Base-by-base conservation (phyloP, 2,888 invertebrate species). In the Amblyjoppa proteus region DNA sequence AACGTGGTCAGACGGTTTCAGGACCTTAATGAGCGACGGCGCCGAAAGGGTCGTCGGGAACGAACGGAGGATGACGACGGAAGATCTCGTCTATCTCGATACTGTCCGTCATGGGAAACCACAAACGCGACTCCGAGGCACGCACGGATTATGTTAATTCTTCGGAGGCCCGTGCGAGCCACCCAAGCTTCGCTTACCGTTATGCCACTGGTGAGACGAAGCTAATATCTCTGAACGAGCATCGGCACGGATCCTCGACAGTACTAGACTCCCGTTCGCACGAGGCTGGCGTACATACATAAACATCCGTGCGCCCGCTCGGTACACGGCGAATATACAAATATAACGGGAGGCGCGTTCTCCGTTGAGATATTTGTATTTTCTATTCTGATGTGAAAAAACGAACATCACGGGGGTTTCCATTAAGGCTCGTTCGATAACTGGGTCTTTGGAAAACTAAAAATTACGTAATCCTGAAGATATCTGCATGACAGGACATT, bases 121-220 rank as follows among this genome's bases (percentile, higher is more conserved):
- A 58, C n/a, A 31, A 58, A 41, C 25, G 34, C 41, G 56, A 81
- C 68, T 49, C 38, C 13, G 56, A 76, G 66, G 41, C 85, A 84
- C 76, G 68, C 85, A 87, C 87, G 88, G 89, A 92, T 92, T 93
- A 93, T 93, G 93, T 89, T 93, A 93, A 93, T 93, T 91, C 87
- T 93, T 91, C 87, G 89, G 74, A 58, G 84, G 87, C 88, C 88
- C 70, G 71, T 75, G 76, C 83, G 81, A 78, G 71, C 78, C 88
- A 41, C 90, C 89, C 85, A 64, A 88, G 91, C 88, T 90, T 89
- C 87, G 89, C 78, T 88, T 93, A 92, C 93, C 93, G 93, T 93
- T 93, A 93, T 88, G 79, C 75, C 70, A 71, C 88, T 78, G 88
- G 87, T 86, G 83, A 89, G 86, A 77, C 85, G 85, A 84, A 84